A percentile compares a stretch with the other conserved stretches of the same genome.
Conservation (phyloP, 2,888 invertebrate genomes). For the Nomada flava region DNA sequence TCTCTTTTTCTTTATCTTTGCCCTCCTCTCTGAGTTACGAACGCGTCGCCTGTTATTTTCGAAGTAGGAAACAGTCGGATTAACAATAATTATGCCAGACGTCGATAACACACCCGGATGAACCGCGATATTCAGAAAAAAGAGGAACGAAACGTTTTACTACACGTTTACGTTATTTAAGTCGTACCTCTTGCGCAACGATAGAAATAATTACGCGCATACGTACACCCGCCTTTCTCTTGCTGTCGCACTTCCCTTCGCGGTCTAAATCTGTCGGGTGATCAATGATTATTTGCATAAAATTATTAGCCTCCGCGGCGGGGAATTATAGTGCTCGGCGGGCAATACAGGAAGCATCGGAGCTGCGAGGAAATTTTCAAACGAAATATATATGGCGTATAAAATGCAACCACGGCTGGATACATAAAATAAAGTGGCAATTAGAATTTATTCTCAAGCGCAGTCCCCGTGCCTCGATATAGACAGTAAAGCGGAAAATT, state of each 20-base stretch:
- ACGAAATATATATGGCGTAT: not conserved
- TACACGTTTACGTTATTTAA: too few relatives aligned
- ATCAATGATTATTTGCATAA: constrained; percentile 45
- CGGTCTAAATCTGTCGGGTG: constrained; percentile 23
- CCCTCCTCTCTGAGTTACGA: too few relatives aligned
- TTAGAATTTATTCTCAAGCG: constrained; percentile 10
- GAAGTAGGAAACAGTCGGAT: not conserved
- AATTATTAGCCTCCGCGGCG: constrained; percentile 32
- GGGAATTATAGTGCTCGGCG: constrained; percentile 32
- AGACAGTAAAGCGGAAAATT: not conserved
- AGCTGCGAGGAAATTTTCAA: constrained; percentile 7
- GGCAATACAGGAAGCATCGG: constrained; percentile 22
- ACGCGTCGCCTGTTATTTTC: not conserved
- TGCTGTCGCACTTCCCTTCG: not conserved
- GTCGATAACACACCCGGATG: too few relatives aligned
- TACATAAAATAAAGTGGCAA: constrained; percentile 10
- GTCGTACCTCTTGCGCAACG: constrained; percentile 13
- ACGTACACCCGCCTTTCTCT: not conserved
- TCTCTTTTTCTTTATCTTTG: not conserved
- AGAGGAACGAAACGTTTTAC: not conserved
- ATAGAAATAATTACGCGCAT: constrained; percentile 26
- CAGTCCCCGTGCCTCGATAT: not conserved
- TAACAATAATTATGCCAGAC: too few relatives aligned
- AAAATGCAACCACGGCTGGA: not conserved
- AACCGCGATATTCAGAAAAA: too few relatives aligned